Percentiles rank a stretch among this genome's conserved stretches.
Conservation (phyloP, 2,888 invertebrate genomes). For the Hyposoter dolosus region DNA sequence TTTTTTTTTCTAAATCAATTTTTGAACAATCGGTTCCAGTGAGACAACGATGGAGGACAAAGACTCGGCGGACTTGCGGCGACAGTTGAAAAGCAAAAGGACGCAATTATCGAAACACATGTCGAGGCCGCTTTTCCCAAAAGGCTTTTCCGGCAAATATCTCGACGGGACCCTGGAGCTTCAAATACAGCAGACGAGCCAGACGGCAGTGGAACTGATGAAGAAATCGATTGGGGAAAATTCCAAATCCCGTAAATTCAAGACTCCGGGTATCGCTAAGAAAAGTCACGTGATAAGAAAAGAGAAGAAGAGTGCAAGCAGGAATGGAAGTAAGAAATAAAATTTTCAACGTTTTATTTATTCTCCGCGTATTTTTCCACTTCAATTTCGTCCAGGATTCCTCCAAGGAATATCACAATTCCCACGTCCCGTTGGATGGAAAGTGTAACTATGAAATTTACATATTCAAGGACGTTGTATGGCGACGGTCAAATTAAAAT, state of each 20-base stretch:
- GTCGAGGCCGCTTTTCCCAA: conserved; percentile 88
- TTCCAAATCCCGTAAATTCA: conserved; percentile 49
- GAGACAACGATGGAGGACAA: conserved; percentile 78
- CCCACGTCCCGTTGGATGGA: neutral
- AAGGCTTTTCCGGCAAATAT: conserved; percentile 89
- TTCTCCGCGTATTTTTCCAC: conserved; percentile 34
- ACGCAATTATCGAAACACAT: conserved; percentile 86
- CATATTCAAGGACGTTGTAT: neutral
- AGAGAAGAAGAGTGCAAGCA: conserved; percentile 52
- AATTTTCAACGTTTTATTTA: conserved; percentile 54
- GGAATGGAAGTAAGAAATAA: conserved; percentile 40
- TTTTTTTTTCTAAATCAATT: conserved; percentile 43
- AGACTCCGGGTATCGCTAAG: conserved; percentile 42
- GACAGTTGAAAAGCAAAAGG: conserved; percentile 85
- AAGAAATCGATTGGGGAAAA: conserved; percentile 80
- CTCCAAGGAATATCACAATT: neutral
- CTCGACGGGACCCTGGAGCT: conserved; percentile 83
- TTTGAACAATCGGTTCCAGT: conserved; percentile 68
- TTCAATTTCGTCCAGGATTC: conserved; percentile 10
- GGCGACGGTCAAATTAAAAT: too few relatives aligned
- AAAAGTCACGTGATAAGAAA: conserved; percentile 64
- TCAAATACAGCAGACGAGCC: conserved; percentile 76
- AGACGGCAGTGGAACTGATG: conserved; percentile 87
- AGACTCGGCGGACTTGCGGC: conserved; percentile 85
- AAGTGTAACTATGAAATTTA: neutral